Conservation (phyloP, 2,113 vertebrate species). For the Cacatua alba region DNA sequence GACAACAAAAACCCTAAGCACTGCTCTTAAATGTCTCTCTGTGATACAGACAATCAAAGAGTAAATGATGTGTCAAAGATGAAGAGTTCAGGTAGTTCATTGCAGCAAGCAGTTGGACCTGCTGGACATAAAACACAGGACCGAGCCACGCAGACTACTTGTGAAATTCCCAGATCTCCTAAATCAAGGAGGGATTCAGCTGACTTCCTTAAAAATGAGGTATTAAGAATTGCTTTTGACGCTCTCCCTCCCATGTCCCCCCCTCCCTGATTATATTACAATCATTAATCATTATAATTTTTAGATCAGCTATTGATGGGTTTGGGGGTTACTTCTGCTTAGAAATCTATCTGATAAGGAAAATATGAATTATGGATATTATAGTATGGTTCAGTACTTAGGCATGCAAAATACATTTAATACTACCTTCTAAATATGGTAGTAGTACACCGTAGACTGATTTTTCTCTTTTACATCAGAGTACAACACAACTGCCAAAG, state of each 20-base stretch:
- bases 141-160: conserved; percentile 82
- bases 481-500: neutral
- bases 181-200: conserved; percentile 29
- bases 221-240: conserved; percentile 55
- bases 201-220: conserved; percentile 80
- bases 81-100: conserved; percentile 14
- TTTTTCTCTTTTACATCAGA: neutral
- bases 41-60: conserved; percentile 64
- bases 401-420: neutral
- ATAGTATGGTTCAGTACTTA: neutral
- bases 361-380: neutral
- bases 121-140: neutral
- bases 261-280: neutral
- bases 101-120: neutral
- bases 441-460: neutral
- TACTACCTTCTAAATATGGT: neutral
- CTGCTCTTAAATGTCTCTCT: neutral
- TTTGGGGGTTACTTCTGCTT: neutral
- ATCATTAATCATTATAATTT: neutral
- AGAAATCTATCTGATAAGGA: neutral
- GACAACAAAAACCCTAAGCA: neutral
- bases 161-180: conserved; percentile 47
- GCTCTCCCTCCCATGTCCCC: neutral
- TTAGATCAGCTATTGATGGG: neutral
- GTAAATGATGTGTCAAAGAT: conserved; percentile 44